Percentiles rank a stretch among this genome's conserved stretches.
Conservation (phyloP, 1,140 invertebrate genomes). For the Orius insidiosus region DNA sequence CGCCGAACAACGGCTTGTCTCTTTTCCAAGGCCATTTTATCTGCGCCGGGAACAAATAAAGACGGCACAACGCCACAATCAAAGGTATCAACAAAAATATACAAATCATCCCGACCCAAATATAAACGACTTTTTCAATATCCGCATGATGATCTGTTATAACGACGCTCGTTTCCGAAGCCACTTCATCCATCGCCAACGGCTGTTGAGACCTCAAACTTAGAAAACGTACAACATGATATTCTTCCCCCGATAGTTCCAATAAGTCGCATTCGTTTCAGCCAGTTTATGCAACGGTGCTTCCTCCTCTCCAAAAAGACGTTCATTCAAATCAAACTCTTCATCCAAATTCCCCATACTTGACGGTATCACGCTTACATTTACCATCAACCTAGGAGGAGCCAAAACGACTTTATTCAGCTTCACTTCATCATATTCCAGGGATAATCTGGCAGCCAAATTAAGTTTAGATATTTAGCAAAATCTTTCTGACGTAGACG, state of each 20-base stretch:
- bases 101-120: conserved; percentile 20
- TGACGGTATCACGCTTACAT: conserved; percentile 22
- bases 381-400: conserved; percentile 23
- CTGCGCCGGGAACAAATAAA: conserved; percentile 17
- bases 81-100: conserved; percentile 18
- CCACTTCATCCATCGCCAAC: conserved; percentile 17
- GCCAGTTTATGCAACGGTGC: conserved; percentile 23
- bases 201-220: conserved; percentile 20
- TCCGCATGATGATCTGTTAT: conserved; percentile 20
- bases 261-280: conserved; percentile 25
- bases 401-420: conserved; percentile 23
- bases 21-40: conserved; percentile 22
- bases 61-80: conserved; percentile 19
- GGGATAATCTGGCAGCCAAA: conserved; percentile 24
- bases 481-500: conserved; percentile 24
- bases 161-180: conserved; percentile 12
- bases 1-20: conserved; percentile 17
- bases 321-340: conserved; percentile 20
- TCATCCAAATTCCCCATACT: conserved; percentile 18
- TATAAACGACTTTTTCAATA: conserved; percentile 22
- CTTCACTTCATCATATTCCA: conserved; percentile 24
- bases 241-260: conserved; percentile 25
- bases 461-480: conserved; percentile 25
- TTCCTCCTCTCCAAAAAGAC: conserved; percentile 20
- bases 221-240: conserved; percentile 22